Base-by-base conservation (phyloP, 1,140 invertebrate species). In the Eumeta japonica region DNA sequence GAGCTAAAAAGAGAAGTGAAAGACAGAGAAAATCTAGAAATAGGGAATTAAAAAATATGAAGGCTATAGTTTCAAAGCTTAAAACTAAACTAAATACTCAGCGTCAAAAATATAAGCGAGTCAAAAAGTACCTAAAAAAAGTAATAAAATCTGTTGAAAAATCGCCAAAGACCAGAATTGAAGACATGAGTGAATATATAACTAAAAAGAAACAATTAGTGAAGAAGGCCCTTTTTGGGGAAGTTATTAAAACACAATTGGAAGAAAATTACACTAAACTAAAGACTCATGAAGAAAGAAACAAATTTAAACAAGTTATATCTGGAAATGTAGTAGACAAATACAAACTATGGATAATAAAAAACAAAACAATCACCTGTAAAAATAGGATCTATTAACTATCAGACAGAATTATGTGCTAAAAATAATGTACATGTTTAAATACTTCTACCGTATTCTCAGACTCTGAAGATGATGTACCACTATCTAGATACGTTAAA, bases 181-280 rank as follows among this genome's bases (percentile, higher is more conserved):
- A 30, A 43, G 41, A 39, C 5, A 24, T 24, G 20, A 24, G 20
- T 24, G 20, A 24, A 24, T 5, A 24, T 24, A n/a, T 24, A 24
- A 24, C 20, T 24, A 24, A 24, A 24, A 24, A 24, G n/a, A 24
- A 24, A n/a, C 5, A 45, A 45, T 34, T 45, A 33, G 43, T 45
- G 16, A 43, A 49, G 30, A 48, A 43, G 30, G 43, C 40, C n/a
- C 40, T 52, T 41, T 52, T 52, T 30, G 46, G 43, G 1, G 43
- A 52, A 40, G 35, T 49, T 46, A 43, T 52, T 38, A 46, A 45
- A 43, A 41, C 17, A 12, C 42, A 52, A 31, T 27, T 49, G 13
- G 41, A 48, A 41, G 40, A 50, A 43, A 46, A 50, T 34, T 46
- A 43, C 34, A 24, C 28, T 20, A 43, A 43, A 43, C 4, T 37